A percentile compares a stretch with the other conserved stretches of the same genome.
Conservation (phyloP, 2,113 vertebrate species). For the Corythaeola cristata region DNA sequence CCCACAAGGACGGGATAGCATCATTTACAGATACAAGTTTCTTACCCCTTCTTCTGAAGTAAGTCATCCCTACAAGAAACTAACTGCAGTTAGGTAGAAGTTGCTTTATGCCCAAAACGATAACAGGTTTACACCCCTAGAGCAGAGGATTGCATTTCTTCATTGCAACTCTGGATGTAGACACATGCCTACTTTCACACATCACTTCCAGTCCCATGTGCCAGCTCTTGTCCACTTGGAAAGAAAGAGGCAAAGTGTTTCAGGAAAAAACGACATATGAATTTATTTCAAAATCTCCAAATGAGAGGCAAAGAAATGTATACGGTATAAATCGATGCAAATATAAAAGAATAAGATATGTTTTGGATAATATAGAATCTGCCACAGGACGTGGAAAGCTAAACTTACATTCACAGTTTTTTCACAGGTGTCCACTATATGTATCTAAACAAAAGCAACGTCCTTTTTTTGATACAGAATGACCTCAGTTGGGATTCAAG, state of each 20-base stretch:
- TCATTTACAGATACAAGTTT: background rate
- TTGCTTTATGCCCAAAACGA: background rate
- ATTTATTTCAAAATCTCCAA: background rate
- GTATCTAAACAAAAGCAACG: background rate
- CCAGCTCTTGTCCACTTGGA: background rate
- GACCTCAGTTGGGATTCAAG: background rate
- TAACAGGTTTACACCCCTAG: background rate
- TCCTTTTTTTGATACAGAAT: background rate
- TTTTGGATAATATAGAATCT: background rate
- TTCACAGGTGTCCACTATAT: background rate
- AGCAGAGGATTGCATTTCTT: background rate
- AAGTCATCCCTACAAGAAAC: background rate
- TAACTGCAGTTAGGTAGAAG: background rate
- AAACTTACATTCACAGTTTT: background rate
- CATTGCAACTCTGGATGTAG: background rate
- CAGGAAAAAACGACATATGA: background rate
- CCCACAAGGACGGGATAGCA: accelerated
- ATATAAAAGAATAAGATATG: background rate
- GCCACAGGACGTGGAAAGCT: background rate
- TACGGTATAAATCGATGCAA: background rate
- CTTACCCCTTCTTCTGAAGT: too few relatives aligned
- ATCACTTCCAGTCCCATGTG: background rate
- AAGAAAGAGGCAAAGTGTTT: background rate
- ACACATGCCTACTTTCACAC: background rate
- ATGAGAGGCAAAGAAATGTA: background rate